Evolutionary conservation across 1,140 invertebrate genomes (phyloP), one percentile per base, ranked within the genome.

Genomic region (Trialeurodes vaporariorum): DNA sequence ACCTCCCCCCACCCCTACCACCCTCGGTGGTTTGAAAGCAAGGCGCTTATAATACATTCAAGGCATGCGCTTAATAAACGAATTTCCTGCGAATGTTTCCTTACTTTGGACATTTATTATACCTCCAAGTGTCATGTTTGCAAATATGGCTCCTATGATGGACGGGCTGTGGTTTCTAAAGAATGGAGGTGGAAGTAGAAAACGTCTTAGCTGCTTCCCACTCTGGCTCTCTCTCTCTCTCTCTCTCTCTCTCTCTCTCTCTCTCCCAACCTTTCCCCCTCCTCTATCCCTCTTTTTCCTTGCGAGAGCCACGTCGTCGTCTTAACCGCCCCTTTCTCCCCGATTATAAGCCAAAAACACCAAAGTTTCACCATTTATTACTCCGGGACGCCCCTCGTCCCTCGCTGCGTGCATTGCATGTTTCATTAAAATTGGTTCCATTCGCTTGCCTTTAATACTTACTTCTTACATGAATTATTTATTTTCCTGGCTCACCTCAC

Each of bases 401-500:
- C n/a, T n/a, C n/a, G n/a, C n/a, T n/a, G n/a, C n/a, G n/a, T n/a
- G n/a, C n/a, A n/a, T 49, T 9, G 34, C 34, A 49, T 49, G 34
- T 49, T 49, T 49, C 34, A 49, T 49, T 49, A 49, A 49, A 49
- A 49, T 49, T 49, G 34, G 34, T 49, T 49, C 17, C 34, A 49
- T 49, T 49, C 34, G 34, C 34, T 17, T 49, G 34, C 5, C 34
- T 49, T 17, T 49, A 9, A 49, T 49, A 49, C 34, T 49, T 49
- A 49, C 34, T 49, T 49, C 34, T 49, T 49, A 49, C 34, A 49
- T 49, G 34, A 49, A 49, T 49, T 49, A 49, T 49, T 49, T 49
- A 49, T 49, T 49, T 49, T 49, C 34, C 34, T n/a, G 34, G 5
- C 34, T 49, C 34, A 49, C 5, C 34, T 5, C 34, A 5, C 34